phyloP scores from a whole-genome alignment of 2,113 vertebrate species.

The Pelusios castaneus region DNA sequence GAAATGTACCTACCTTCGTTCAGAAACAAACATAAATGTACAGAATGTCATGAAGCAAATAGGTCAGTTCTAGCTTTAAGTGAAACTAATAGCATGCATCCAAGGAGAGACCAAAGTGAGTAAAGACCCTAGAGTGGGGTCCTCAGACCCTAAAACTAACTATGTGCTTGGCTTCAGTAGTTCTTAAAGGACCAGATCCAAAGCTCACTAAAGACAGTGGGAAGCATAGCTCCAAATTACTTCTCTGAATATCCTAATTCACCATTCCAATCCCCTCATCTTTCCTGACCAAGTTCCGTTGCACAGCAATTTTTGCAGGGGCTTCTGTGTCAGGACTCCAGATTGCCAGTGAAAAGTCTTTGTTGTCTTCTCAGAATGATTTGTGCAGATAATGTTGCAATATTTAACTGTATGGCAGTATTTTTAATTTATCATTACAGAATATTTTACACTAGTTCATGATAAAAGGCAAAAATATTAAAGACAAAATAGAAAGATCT shows the following conservation, averaged over 20 bases:
- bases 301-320: background rate
- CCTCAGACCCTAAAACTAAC: rapidly evolving
- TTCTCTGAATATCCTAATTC: background rate
- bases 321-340: rapidly evolving
- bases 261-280: background rate
- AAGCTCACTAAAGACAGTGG: background rate
- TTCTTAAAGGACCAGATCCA: background rate
- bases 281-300: background rate
- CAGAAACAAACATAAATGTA: background rate
- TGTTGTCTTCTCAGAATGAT: background rate
- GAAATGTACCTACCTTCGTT: background rate
- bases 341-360: background rate
- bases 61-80: background rate
- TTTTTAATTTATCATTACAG: background rate
- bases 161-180: background rate
- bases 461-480: background rate
- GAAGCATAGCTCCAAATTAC: background rate
- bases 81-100: background rate
- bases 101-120: background rate
- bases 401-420: background rate
- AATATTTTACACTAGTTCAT: background rate
- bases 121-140: rapidly evolving
- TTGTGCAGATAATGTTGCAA: background rate
- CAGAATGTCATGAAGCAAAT: background rate
- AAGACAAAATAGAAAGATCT: background rate